Evolutionary conservation across 2,797 vertebrate species (phyloP).

Genomic region (Acrossocheilus wenchowensis): DNA sequence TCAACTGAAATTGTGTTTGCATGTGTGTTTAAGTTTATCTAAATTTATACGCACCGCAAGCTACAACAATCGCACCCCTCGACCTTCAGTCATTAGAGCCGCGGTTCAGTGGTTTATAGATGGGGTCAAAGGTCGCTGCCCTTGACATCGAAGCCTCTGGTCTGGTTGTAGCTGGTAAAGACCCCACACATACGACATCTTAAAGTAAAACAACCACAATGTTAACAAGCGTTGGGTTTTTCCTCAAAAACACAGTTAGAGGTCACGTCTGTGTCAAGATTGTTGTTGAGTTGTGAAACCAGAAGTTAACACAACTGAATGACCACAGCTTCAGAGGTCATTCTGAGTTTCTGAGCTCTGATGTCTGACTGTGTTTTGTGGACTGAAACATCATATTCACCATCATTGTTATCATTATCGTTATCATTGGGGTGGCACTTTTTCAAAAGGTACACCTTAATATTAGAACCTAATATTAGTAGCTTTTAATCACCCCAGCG

Average conservation of each 20-base stretch:
- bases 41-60: not conserved
- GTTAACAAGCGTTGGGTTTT: not conserved
- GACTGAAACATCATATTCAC: not conserved
- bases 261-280: constrained; percentile 28
- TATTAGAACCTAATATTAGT: not conserved
- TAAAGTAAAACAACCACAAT: constrained; percentile 1
- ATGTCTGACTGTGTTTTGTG: not conserved
- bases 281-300: constrained; percentile 4
- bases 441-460: not conserved
- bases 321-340: constrained; percentile 19
- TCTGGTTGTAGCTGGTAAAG: constrained; percentile 3
- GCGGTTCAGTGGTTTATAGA: constrained; percentile 36
- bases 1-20: not conserved
- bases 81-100: constrained; percentile 31
- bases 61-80: constrained; percentile 16
- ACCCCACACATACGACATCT: not conserved
- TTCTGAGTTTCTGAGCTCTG: not conserved
- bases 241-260: not conserved
- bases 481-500: not conserved
- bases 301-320: constrained; percentile 20
- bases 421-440: not conserved
- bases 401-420: not conserved
- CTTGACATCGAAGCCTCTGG: constrained; percentile 6
- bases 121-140: constrained; percentile 34
- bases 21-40: not conserved